These are phyloP conservation scores for Pemphigus obesinymphae DNA, from an alignment of 1,140 invertebrate species.

Conservation along the genomic window DNA sequence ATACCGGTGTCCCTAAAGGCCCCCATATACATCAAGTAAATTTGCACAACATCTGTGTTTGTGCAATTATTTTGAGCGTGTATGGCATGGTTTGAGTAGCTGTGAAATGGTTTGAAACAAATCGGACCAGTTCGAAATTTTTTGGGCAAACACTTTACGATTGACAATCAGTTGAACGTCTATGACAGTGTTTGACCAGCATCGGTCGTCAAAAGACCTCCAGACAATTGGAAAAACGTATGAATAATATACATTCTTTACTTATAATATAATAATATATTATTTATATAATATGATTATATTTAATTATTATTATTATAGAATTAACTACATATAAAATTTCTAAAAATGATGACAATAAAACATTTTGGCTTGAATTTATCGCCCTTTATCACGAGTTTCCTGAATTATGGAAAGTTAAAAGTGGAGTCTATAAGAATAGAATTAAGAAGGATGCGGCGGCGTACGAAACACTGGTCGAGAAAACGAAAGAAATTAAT, in stretches of 20 bases:
- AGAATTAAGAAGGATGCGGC: constrained; percentile 36
- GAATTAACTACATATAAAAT: not conserved
- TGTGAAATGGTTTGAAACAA: not conserved
- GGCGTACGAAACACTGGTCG: constrained; percentile 41
- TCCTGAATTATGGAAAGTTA: constrained; percentile 44
- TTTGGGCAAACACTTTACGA: not conserved
- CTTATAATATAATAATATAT: not conserved
- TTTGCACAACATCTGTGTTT: too few species aligned
- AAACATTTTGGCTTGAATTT: too few species aligned
- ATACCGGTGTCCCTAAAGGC: too few species aligned
- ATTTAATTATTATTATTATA: not conserved
- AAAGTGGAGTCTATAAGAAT: constrained; percentile 43
- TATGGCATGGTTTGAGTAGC: not conserved
- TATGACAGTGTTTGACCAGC: constrained; percentile 11
- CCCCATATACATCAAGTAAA: too few species aligned
- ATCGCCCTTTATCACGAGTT: constrained; percentile 17
- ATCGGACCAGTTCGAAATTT: not conserved
- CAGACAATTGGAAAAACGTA: not conserved
- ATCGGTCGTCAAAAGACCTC: not conserved
- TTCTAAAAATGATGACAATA: not conserved
- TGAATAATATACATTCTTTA: not conserved
- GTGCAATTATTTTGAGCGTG: not conserved
- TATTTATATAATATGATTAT: not conserved
- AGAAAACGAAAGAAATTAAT: constrained; percentile 44
- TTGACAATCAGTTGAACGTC: not conserved